phyloP scores from a whole-genome alignment of 2,888 invertebrate species.

The Linnaemya tessellans region DNA sequence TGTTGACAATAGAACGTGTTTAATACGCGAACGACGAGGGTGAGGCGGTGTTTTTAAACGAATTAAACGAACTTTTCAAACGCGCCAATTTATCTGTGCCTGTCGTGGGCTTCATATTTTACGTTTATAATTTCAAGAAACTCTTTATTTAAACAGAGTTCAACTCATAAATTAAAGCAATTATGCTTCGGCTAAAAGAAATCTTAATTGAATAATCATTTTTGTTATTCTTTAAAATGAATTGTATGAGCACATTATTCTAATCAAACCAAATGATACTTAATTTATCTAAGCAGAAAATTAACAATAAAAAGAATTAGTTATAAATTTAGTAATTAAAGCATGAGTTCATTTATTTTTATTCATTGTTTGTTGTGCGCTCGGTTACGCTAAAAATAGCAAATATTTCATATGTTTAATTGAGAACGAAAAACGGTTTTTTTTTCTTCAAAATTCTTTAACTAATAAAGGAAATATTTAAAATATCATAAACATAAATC shows the following conservation, averaged over 20 bases:
- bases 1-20: constrained; percentile 60
- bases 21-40: too few species aligned
- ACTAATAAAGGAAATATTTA: constrained; percentile 59
- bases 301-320: constrained; percentile 10
- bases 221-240: background rate
- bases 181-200: constrained; percentile 42
- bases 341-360: constrained; percentile 64
- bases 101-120: background rate
- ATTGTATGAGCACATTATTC: constrained; percentile 17
- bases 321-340: constrained; percentile 39
- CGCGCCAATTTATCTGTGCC: constrained; percentile 54
- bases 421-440: constrained; percentile 19
- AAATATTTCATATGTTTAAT: constrained; percentile 46
- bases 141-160: constrained; percentile 33
- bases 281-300: constrained; percentile 54
- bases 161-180: constrained; percentile 54
- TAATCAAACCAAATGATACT: constrained; percentile 51
- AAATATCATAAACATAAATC: constrained; percentile 53
- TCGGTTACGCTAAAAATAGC: constrained; percentile 67
- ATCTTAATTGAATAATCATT: constrained; percentile 69
- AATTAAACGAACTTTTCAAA: constrained; percentile 22
- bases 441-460: constrained; percentile 29
- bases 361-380: constrained; percentile 26
- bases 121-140: constrained; percentile 6
- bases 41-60: background rate